Evolutionary conservation across 2,888 invertebrate genomes (phyloP), one percentile per base, ranked within the genome.

Genomic region (Leucophenga maculata): DNA sequence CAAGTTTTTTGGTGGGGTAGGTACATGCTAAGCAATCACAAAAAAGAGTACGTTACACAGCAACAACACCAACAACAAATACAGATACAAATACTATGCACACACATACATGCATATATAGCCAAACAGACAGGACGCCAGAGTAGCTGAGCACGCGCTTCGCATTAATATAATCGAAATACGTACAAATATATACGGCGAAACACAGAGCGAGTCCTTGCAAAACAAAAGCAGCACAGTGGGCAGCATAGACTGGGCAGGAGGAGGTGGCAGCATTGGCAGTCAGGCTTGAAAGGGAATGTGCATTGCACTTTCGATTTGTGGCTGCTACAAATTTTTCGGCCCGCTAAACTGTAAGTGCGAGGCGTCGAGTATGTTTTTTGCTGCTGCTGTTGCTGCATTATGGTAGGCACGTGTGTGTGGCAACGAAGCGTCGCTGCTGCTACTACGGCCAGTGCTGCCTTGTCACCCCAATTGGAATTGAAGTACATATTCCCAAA

Each of bases 1-100:
- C 80, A 80, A 80, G 80, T 85, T 85, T 82, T 87, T 83, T 85
- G 86, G 87, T 87, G 87, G 87, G 87, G 87, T 87, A 87, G 86
- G 86, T 78, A 86, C 70, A 64, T 18, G 22, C n/a, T 14, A 9
- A 20, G 26, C 32, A 52, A 26, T n/a, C n/a, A n/a, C n/a, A n/a
- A n/a, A n/a, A n/a, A n/a, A n/a, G n/a, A n/a, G n/a, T n/a, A n/a
- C n/a, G n/a, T n/a, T n/a, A 65, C 44, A 50, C 50, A 50, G 31
- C 50, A 31, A 22, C 70, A 74, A 70, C 73, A 65, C 60, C 71
- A 73, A n/a, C 6, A 11, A 67, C 31, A 67, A 14, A 46, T 69
- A 67, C 69, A 68, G 64, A 70, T 50, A 62, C 16, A 44, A 14
- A 48, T 39, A 67, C 44, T 8, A 20, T 3, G 3, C 14, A 67